Evolutionary conservation across 2,113 vertebrate species (phyloP).

Genomic region (Neomonachus schauinslandi): DNA sequence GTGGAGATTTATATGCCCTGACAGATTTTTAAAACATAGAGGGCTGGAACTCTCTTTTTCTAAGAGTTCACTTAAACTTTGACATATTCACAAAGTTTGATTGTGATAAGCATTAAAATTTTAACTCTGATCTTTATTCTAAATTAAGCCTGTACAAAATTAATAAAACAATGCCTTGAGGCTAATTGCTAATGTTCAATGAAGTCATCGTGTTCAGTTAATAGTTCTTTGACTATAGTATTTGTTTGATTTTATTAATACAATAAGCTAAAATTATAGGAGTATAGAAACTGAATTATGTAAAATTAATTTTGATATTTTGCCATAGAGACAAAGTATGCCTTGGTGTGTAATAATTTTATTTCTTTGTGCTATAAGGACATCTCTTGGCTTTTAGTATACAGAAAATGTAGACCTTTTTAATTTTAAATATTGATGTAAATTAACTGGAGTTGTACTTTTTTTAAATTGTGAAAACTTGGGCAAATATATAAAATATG

Average conservation of each 20-base stretch:
- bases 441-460: slow-evolving; percentile 27
- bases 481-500: neutral
- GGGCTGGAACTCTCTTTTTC: neutral
- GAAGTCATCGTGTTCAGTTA: neutral
- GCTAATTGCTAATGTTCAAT: neutral
- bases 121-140: neutral
- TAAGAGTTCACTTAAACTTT: neutral
- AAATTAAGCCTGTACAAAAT: neutral
- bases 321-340: slow-evolving; percentile 15
- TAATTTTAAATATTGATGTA: slow-evolving; percentile 54
- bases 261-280: slow-evolving; percentile 34
- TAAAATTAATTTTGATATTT: slow-evolving; percentile 62
- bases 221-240: slow-evolving; percentile 25
- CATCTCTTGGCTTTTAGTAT: neutral
- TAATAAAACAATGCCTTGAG: slow-evolving; percentile 25
- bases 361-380: slow-evolving; percentile 43
- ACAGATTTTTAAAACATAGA: neutral
- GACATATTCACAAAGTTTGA: neutral
- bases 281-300: slow-evolving; percentile 39
- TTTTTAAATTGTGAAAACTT: slow-evolving; percentile 25
- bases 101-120: neutral
- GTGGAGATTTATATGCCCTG: neutral
- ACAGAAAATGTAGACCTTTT: slow-evolving; percentile 43
- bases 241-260: slow-evolving; percentile 45
- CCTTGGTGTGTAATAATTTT: slow-evolving; percentile 40